Conservation (phyloP, 2,888 invertebrate genomes). For the Drosophila prolongata region DNA sequence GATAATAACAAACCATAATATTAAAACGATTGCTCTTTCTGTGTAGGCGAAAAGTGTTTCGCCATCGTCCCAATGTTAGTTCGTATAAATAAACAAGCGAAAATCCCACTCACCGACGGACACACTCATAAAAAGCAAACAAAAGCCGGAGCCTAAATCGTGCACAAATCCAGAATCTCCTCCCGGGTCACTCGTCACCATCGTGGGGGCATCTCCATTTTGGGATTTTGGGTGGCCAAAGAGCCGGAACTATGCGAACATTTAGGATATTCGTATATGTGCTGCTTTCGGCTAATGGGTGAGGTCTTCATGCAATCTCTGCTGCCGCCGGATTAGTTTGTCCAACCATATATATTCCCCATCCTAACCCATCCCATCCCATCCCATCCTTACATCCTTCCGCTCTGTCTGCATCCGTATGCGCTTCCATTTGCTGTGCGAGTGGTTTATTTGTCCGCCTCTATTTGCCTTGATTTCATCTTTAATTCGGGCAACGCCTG, state of each 20-base stretch:
- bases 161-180: slow-evolving; percentile 47
- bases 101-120: slow-evolving; percentile 17
- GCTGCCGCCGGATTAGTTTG: slow-evolving; percentile 49
- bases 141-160: slow-evolving; percentile 35
- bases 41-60: slow-evolving; percentile 5
- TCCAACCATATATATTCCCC: slow-evolving; percentile 33
- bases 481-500: slow-evolving; percentile 50
- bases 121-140: slow-evolving; percentile 36
- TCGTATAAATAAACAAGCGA: slow-evolving; percentile 35
- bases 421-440: slow-evolving; percentile 11
- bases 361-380: not conserved
- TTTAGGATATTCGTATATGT: slow-evolving; percentile 1
- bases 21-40: not conserved
- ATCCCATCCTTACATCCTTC: slow-evolving; percentile 27
- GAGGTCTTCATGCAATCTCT: slow-evolving; percentile 32
- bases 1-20: not conserved
- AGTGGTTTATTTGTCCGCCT: slow-evolving; percentile 44
- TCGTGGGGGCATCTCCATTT: slow-evolving; percentile 2
- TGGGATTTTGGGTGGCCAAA: slow-evolving; percentile 9
- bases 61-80: slow-evolving; percentile 2
- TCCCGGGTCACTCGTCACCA: slow-evolving; percentile 32
- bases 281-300: slow-evolving; percentile 26
- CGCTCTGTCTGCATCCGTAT: slow-evolving; percentile 22
- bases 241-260: slow-evolving; percentile 40
- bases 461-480: slow-evolving; percentile 63